Evolutionary conservation across 2,888 invertebrate genomes (phyloP).

Genomic region (Drosophila diplacantha): DNA sequence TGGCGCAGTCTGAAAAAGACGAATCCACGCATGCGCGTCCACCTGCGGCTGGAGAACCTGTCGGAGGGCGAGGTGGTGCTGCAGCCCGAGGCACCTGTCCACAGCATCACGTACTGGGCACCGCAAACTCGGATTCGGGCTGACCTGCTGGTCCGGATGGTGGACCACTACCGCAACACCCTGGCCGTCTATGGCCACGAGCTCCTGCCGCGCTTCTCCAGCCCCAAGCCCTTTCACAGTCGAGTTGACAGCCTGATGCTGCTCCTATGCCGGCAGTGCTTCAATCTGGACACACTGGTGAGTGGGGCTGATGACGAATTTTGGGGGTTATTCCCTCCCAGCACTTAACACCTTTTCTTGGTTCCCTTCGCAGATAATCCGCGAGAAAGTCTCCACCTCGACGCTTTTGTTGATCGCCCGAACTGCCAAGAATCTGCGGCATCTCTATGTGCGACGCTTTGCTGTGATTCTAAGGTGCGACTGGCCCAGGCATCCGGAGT

Average conservation of each 20-base stretch:
- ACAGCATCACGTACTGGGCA: conserved; percentile 82
- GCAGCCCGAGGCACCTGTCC: conserved; percentile 85
- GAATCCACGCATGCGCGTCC: conserved; percentile 83
- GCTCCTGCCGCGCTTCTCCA: conserved; percentile 82
- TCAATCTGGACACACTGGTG: conserved; percentile 84
- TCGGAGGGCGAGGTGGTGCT: conserved; percentile 82
- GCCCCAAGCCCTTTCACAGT: conserved; percentile 83
- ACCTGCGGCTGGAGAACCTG: conserved; percentile 82
- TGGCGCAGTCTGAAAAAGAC: conserved; percentile 79
- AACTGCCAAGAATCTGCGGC: conserved; percentile 81
- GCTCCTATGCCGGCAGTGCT: conserved; percentile 83
- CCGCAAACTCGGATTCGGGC: conserved; percentile 80
- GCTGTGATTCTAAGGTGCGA: conserved; percentile 84
- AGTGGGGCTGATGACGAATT: conserved; percentile 45
- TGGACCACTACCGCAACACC: conserved; percentile 82
- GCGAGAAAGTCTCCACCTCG: conserved; percentile 87
- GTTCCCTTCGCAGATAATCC: conserved; percentile 80
- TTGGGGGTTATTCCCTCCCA: background rate
- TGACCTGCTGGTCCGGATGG: conserved; percentile 79
- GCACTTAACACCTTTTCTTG: conserved; percentile 1
- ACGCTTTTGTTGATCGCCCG: conserved; percentile 85
- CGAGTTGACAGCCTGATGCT: conserved; percentile 85
- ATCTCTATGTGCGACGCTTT: conserved; percentile 84
- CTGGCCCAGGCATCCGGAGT: conserved; percentile 83
- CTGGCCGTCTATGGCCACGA: conserved; percentile 84